Conservation (phyloP, 1,140 invertebrate genomes). For the Nasonia longicornis region DNA sequence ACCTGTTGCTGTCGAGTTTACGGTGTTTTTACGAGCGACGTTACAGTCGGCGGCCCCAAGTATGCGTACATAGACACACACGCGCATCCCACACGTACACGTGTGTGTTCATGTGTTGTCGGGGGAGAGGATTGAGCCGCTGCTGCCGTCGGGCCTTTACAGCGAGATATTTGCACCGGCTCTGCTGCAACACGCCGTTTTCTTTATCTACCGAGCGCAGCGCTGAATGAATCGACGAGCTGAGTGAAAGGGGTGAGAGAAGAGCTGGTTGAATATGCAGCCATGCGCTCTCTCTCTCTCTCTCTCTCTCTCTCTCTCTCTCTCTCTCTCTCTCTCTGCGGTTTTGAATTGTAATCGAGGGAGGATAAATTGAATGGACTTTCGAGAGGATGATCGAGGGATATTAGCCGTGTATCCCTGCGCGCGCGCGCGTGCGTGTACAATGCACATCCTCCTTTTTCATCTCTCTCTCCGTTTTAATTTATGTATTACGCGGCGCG, state of each 20-base stretch:
- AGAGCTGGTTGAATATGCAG: neutral
- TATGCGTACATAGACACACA: slow-evolving; percentile 2
- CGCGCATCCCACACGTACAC: slow-evolving; percentile 43
- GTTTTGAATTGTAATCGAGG: neutral
- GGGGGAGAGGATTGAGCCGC: slow-evolving; percentile 5
- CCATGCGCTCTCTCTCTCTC: neutral
- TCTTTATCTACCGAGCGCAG: neutral
- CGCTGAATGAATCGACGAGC: neutral
- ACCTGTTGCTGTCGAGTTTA: slow-evolving; percentile 71
- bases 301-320: neutral
- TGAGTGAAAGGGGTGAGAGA: too few species aligned
- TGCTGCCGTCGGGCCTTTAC: slow-evolving; percentile 4
- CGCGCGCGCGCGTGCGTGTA: neutral
- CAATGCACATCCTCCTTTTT: neutral
- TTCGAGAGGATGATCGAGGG: neutral
- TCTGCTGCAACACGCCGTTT: slow-evolving; percentile 50
- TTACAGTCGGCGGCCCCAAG: slow-evolving; percentile 62
- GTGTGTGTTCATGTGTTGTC: neutral
- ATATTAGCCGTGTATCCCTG: neutral
- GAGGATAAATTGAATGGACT: neutral
- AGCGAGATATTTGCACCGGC: slow-evolving; percentile 30
- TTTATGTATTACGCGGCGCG: neutral
- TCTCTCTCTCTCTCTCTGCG: neutral
- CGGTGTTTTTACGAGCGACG: slow-evolving; percentile 70
- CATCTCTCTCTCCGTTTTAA: neutral